These are phyloP conservation scores for Drosophila funebris DNA, from an alignment of 1,140 invertebrate genomes.

Conservation along the genomic window DNA sequence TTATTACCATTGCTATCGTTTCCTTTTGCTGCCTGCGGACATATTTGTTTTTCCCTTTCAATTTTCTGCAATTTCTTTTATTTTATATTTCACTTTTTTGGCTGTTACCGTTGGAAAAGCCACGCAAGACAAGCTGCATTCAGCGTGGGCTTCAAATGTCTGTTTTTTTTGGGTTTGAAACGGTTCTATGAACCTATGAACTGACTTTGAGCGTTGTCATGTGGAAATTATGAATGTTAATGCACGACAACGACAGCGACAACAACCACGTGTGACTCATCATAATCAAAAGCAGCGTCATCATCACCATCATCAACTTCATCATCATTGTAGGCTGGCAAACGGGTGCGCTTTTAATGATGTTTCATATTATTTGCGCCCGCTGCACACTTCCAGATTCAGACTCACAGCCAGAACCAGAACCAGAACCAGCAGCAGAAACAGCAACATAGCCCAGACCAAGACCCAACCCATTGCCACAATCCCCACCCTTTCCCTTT, in stretches of 20 bases:
- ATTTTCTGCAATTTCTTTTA: constrained; percentile 65
- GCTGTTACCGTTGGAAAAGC: constrained; percentile 17
- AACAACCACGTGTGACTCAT: constrained; percentile 68
- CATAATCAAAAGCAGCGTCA: constrained; percentile 60
- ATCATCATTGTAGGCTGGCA: constrained; percentile 15
- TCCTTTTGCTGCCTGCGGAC: constrained; percentile 49
- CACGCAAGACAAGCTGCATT: constrained; percentile 3
- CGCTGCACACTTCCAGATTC: constrained; percentile 59
- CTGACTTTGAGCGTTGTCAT: constrained; percentile 58
- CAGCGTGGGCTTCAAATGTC: constrained; percentile 12
- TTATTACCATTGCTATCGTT: constrained; percentile 1
- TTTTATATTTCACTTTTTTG: constrained; percentile 16
- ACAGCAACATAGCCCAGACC: not conserved
- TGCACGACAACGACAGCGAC: constrained; percentile 42
- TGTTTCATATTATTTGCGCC: constrained; percentile 72
- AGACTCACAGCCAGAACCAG: not conserved
- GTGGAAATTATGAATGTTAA: constrained; percentile 80
- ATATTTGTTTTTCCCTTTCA: constrained; percentile 78
- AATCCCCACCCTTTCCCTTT: constrained; percentile 12
- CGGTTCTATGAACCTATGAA: constrained; percentile 37
- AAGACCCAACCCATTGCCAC: constrained; percentile 5
- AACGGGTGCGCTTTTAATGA: constrained; percentile 77
- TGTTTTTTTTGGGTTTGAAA: constrained; percentile 31
- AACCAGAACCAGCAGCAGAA: not conserved
- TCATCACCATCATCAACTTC: constrained; percentile 60